phyloP scores from a whole-genome alignment of 2,113 vertebrate genomes.

The Indri indri region DNA sequence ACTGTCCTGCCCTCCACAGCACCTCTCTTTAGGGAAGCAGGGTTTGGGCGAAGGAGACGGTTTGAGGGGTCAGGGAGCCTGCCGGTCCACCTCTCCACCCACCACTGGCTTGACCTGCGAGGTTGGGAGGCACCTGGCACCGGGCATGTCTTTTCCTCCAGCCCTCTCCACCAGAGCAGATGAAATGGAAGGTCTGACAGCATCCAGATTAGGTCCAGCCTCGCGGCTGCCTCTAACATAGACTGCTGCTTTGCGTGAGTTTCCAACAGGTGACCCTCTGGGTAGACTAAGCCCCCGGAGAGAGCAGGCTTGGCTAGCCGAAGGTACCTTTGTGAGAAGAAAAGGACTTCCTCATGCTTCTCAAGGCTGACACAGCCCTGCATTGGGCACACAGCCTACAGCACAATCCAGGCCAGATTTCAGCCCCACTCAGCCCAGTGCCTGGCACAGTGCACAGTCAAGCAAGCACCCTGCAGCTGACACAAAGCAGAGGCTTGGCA shows the following conservation, averaged over 20 bases:
- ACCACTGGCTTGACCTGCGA: not conserved
- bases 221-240: not conserved
- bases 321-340: not conserved
- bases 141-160: not conserved
- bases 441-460: not conserved
- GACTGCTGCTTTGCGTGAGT: not conserved
- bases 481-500: not conserved
- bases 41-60: not conserved
- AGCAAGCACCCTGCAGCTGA: not conserved
- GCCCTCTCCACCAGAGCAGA: not conserved
- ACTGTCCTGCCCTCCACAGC: not conserved
- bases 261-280: not conserved
- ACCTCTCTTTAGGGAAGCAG: not conserved
- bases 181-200: not conserved
- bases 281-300: rapidly evolving
- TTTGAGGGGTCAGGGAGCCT: not conserved
- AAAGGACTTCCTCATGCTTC: rapidly evolving
- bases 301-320: not conserved
- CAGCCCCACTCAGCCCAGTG: rapidly evolving
- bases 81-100: not conserved
- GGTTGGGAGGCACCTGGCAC: not conserved
- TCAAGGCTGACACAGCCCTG: not conserved
- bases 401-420: not conserved
- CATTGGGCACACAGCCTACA: not conserved
- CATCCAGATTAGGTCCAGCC: not conserved